Percentiles rank a stretch among this genome's conserved stretches.
These are phyloP conservation scores for Polydesmus complanatus DNA, from an alignment of 2,888 invertebrate genomes.

Conservation along the genomic window DNA sequence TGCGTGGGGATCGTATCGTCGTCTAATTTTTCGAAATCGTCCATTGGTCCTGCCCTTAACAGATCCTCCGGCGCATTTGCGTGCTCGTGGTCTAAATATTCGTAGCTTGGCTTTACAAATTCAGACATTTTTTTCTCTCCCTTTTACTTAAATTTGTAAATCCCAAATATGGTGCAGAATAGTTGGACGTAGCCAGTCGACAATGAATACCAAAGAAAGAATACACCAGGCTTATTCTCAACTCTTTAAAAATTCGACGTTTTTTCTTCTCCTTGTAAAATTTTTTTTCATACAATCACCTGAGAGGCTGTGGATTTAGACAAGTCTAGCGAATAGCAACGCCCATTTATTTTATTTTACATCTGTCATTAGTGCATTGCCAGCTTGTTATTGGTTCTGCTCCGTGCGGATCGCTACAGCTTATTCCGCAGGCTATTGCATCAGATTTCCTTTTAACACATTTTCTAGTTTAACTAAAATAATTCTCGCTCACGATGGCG, in stretches of 20 bases:
- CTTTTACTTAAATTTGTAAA: background rate
- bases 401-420: too few species aligned
- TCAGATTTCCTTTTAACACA: too few species aligned
- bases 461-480: too few species aligned
- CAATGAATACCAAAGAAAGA: too few species aligned
- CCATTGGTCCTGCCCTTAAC: background rate
- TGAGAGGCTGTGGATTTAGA: too few species aligned
- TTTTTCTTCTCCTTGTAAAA: background rate
- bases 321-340: background rate
- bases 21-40: constrained; percentile 6
- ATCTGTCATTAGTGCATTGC: too few species aligned
- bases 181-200: background rate
- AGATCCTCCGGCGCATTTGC: background rate
- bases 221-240: background rate
- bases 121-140: background rate
- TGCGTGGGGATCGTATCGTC: background rate
- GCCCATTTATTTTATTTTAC: background rate
- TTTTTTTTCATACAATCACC: background rate
- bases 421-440: too few species aligned
- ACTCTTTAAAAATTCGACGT: background rate
- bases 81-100: background rate
- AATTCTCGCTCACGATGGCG: too few species aligned
- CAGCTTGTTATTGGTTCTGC: too few species aligned
- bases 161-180: background rate
- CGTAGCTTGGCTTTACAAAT: background rate